phyloP scores from a whole-genome alignment of 35 echinoderm and acorn worm genomes.

The Lytechinus pictus region DNA sequence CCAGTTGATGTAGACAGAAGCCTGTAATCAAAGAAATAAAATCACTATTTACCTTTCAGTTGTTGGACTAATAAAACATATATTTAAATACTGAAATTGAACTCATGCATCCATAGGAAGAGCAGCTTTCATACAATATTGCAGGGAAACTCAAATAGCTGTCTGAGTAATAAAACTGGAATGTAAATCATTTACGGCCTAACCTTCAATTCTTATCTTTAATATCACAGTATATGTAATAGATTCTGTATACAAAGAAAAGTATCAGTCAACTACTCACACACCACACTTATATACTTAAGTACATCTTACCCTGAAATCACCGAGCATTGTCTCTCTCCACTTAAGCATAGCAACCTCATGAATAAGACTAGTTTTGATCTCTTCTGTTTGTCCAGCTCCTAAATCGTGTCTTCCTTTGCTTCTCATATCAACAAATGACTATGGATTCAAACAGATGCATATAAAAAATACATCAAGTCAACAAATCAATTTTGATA shows the following conservation, averaged over 20 bases:
- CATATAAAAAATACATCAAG: slow-evolving; percentile 7
- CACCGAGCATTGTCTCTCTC: slow-evolving; percentile 84
- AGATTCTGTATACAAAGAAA: neutral
- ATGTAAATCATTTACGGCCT: no score
- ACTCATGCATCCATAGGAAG: neutral
- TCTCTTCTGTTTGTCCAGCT: slow-evolving; percentile 74
- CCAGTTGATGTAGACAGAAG: slow-evolving; percentile 67
- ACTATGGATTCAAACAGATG: slow-evolving; percentile 59
- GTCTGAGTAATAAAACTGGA: neutral
- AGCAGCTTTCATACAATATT: neutral
- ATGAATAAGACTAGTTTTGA: slow-evolving; percentile 70
- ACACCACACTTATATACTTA: no score
- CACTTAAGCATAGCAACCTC: slow-evolving; percentile 89
- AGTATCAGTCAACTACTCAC: neutral
- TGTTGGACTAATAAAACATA: neutral
- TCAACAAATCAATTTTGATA: neutral
- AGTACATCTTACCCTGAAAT: slow-evolving; percentile 84
- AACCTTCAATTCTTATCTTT: no score
- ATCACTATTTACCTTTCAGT: neutral
- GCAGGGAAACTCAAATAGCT: neutral
- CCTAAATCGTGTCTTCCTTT: slow-evolving; percentile 63
- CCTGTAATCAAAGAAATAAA: slow-evolving; percentile 46
- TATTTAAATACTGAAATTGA: neutral
- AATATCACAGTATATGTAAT: no score
- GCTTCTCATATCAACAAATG: slow-evolving; percentile 64